A percentile compares a stretch with the other conserved stretches of the same genome.
phyloP scores from a whole-genome alignment of 2,888 invertebrate species.

The Plagiodera versicolora region DNA sequence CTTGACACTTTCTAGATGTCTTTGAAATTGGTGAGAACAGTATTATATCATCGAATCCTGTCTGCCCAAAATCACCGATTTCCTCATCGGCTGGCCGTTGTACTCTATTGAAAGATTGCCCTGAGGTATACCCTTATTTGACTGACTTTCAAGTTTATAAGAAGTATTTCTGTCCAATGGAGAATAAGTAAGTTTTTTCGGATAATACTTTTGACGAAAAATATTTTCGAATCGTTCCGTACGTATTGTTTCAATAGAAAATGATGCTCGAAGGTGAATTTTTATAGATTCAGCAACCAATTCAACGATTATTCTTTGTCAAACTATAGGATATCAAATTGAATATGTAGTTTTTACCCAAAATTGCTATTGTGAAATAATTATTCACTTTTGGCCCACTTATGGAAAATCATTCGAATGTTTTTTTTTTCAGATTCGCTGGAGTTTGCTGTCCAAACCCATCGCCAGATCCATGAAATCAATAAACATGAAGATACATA shows the following conservation, averaged over 20 bases:
- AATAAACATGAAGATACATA: too few relatives aligned
- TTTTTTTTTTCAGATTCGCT: slow-evolving; percentile 11
- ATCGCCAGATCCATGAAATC: not conserved
- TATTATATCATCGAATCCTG: not conserved
- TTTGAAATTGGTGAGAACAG: slow-evolving; percentile 12
- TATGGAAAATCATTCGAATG: not conserved
- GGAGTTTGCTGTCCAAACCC: slow-evolving; percentile 17
- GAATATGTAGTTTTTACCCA: too few relatives aligned
- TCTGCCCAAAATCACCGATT: slow-evolving; percentile 11
- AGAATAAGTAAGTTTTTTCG: slow-evolving; percentile 16
- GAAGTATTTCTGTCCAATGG: slow-evolving; percentile 10
- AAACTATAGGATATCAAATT: too few relatives aligned
- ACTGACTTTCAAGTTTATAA: slow-evolving; percentile 13
- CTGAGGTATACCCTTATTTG: slow-evolving; percentile 5
- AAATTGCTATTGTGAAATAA: too few relatives aligned
- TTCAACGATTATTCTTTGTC: too few relatives aligned
- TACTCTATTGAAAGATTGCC: slow-evolving; percentile 10
- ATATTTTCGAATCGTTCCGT: too few relatives aligned
- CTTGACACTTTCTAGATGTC: too few relatives aligned
- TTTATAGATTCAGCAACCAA: too few relatives aligned
- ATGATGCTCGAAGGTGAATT: too few relatives aligned
- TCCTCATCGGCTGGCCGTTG: slow-evolving; percentile 7
- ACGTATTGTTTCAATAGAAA: too few relatives aligned
- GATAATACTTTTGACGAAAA: not conserved
- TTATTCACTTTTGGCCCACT: too few relatives aligned